Conservation (phyloP, 2,888 invertebrate genomes). For the Criorhina ranunculi region DNA sequence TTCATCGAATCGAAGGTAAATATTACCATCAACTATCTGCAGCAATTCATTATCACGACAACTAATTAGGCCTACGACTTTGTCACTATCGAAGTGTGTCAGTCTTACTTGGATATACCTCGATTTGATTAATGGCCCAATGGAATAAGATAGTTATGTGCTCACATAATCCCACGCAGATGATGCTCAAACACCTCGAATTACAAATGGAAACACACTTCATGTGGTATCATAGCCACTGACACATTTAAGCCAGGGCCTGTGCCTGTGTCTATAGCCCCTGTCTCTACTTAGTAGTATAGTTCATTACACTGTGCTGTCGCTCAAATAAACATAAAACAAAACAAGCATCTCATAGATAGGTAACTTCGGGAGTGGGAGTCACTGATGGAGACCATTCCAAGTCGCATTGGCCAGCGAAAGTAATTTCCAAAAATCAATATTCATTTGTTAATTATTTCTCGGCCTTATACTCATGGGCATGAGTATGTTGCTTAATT, state of each 20-base stretch:
- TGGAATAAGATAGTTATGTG: conserved; percentile 41
- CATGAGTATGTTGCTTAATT: background rate
- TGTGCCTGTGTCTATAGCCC: conserved; percentile 43
- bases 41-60: conserved; percentile 60
- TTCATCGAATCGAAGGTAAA: conserved; percentile 54
- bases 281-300: conserved; percentile 33
- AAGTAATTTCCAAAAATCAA: conserved; percentile 28
- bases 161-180: conserved; percentile 64
- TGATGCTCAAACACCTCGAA: conserved; percentile 67
- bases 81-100: conserved; percentile 48
- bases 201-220: conserved; percentile 37
- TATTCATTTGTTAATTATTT: background rate
- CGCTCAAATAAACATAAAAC: conserved; percentile 35
- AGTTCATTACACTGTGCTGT: conserved; percentile 44
- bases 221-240: conserved; percentile 10
- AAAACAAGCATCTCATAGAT: conserved; percentile 14
- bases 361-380: conserved; percentile 32
- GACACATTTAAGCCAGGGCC: conserved; percentile 64
- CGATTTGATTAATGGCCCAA: conserved; percentile 57
- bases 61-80: conserved; percentile 69
- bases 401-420: background rate
- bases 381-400: conserved; percentile 30
- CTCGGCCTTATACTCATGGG: background rate
- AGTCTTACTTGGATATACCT: conserved; percentile 39
- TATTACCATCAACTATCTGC: conserved; percentile 55